A percentile compares a stretch with the other conserved stretches of the same genome.
Evolutionary conservation across 1,140 invertebrate species (phyloP).

Genomic region (Daktulosphaira vitifoliae): DNA sequence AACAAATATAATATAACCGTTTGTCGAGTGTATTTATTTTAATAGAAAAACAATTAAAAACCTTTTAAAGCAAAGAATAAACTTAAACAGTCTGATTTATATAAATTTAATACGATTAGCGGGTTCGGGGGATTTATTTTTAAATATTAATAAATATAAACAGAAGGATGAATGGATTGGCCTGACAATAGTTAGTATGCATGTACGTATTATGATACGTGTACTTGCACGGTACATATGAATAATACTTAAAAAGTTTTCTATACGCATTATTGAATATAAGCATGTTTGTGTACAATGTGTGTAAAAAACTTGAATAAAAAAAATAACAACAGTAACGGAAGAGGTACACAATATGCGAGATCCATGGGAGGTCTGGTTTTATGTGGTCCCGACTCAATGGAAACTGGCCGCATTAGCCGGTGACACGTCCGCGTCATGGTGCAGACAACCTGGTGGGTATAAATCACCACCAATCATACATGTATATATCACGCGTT

Average conservation of each 20-base stretch:
- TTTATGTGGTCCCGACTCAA: slow-evolving; percentile 25
- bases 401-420: slow-evolving; percentile 20
- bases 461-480: slow-evolving; percentile 24
- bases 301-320: slow-evolving; percentile 9
- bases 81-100: too few species aligned
- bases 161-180: slow-evolving; percentile 12
- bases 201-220: not conserved
- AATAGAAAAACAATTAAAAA: too few species aligned
- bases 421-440: slow-evolving; percentile 26
- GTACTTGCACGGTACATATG: not conserved
- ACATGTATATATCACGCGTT: not conserved
- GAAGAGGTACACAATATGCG: not conserved
- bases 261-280: not conserved
- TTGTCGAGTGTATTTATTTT: too few species aligned
- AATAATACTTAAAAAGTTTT: slow-evolving; percentile 26
- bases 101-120: too few species aligned
- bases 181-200: not conserved
- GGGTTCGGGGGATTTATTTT: too few species aligned
- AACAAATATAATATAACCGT: too few species aligned
- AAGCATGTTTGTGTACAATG: not conserved
- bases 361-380: slow-evolving; percentile 28
- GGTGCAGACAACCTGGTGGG: slow-evolving; percentile 4
- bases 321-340: not conserved
- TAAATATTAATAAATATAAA: not conserved
- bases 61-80: too few species aligned